phyloP scores from a whole-genome alignment of 1,140 invertebrate species.

The Bombus haemorrhoidalis region DNA sequence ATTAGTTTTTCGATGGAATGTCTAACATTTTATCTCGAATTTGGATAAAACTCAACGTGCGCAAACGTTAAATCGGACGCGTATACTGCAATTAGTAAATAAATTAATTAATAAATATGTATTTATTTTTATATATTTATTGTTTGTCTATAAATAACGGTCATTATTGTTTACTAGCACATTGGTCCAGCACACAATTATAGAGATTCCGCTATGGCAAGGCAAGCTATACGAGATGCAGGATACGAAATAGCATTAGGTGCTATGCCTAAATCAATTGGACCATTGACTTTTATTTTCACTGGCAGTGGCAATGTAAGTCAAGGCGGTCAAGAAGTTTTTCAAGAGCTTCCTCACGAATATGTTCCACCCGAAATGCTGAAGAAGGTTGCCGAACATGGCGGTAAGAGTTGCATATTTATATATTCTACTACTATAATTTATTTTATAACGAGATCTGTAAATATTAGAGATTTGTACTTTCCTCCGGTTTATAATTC shows the following conservation, averaged over 20 bases:
- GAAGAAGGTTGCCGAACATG: conserved; percentile 97
- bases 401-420: conserved; percentile 86
- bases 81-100: no score
- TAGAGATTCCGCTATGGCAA: conserved; percentile 97
- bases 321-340: conserved; percentile 98
- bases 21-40: no score
- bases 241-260: conserved; percentile 99
- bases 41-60: no score
- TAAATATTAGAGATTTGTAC: no score
- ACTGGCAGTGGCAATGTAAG: conserved; percentile 95
- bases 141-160: background rate
- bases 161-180: conserved; percentile 85
- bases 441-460: background rate
- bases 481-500: no score
- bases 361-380: conserved; percentile 98
- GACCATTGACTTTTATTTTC: conserved; percentile 98
- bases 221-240: conserved; percentile 97
- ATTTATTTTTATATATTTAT: background rate
- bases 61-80: no score
- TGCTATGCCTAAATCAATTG: conserved; percentile 98
- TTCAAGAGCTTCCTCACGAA: conserved; percentile 98
- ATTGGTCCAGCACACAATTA: conserved; percentile 99
- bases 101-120: background rate
- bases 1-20: no score
- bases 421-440: background rate